Conservation (phyloP, 2,797 vertebrate genomes). For the Columba guinea region DNA sequence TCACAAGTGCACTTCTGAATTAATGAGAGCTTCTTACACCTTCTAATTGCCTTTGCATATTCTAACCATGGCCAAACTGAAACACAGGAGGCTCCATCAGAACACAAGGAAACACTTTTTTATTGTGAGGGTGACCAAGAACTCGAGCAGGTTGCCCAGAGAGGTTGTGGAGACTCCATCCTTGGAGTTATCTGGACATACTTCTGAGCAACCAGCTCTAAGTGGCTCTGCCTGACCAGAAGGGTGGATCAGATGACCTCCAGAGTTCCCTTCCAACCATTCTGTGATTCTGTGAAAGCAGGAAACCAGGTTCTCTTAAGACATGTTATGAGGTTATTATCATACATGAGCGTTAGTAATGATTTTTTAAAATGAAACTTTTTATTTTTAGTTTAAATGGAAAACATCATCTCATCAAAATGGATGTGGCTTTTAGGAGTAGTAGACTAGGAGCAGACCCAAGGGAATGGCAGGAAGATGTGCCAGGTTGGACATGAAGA, state of each 20-base stretch:
- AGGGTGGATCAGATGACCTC: background rate
- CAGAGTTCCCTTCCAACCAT: background rate
- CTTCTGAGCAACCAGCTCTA: background rate
- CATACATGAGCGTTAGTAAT: background rate
- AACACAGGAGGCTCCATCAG: background rate
- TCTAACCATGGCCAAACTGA: background rate
- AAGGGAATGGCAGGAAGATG: too few species aligned
- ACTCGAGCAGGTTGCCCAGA: background rate
- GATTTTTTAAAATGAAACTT: background rate
- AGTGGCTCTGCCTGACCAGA: background rate
- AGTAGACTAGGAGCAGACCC: too few species aligned
- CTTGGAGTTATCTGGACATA: background rate
- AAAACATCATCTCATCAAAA: background rate
- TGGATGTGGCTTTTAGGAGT: background rate
- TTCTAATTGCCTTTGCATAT: background rate
- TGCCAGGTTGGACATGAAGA: too few species aligned
- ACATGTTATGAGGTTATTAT: background rate
- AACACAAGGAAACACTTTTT: background rate
- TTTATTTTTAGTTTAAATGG: background rate
- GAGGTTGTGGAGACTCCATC: background rate
- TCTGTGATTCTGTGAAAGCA: background rate
- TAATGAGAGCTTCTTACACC: background rate
- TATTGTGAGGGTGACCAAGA: background rate
- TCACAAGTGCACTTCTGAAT: background rate
- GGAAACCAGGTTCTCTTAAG: background rate